Conservation (phyloP, 2,888 invertebrate genomes). For the Callinectes sapidus region DNA sequence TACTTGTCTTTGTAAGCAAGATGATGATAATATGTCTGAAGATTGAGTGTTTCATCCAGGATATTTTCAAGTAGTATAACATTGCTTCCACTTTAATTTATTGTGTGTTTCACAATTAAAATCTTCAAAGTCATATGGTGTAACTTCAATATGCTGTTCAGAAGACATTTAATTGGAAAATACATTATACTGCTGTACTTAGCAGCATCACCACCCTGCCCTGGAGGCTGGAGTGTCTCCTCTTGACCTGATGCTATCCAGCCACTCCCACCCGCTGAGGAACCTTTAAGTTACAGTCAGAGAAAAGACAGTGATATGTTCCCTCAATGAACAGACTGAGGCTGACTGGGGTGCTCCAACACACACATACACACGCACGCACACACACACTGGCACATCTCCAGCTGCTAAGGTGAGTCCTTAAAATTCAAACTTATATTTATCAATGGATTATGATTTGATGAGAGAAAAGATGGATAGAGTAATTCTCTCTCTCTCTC, state of each 20-base stretch:
- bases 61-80: neutral
- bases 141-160: neutral
- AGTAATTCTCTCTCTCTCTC: no score
- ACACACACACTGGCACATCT: no score
- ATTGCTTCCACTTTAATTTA: neutral
- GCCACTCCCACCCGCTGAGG: neutral
- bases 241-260: neutral
- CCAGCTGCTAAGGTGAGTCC: no score
- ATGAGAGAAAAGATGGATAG: no score
- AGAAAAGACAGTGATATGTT: neutral
- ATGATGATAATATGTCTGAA: neutral
- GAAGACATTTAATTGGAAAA: neutral
- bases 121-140: neutral
- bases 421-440: no score
- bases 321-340: no score
- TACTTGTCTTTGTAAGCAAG: neutral
- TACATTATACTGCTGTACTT: neutral
- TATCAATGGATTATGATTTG: no score
- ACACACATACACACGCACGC: no score
- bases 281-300: neutral
- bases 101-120: neutral
- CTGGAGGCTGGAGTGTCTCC: neutral
- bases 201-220: neutral
- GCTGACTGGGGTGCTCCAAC: no score
- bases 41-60: neutral